phyloP scores from a whole-genome alignment of 2,888 invertebrate genomes.

The Zelleria hepariella region DNA sequence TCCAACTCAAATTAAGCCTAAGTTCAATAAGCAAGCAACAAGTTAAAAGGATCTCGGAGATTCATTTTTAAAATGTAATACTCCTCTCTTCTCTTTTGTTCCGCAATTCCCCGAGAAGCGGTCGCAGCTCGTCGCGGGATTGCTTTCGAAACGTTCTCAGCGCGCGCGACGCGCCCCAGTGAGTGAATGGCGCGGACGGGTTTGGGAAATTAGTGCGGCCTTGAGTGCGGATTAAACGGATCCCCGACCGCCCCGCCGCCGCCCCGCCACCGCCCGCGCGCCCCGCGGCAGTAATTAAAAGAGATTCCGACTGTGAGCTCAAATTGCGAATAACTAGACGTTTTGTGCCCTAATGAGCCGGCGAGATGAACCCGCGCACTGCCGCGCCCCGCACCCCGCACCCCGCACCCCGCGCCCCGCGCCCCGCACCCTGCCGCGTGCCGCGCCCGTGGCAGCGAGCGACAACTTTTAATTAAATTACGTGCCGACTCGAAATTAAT shows the following conservation, averaged over 20 bases:
- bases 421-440: neutral
- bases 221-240: constrained; percentile 18
- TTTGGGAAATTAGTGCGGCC: constrained; percentile 17
- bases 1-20: neutral
- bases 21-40: neutral
- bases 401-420: neutral
- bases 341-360: neutral
- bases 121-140: neutral
- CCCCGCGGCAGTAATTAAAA: constrained; percentile 18
- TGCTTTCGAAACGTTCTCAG: constrained; percentile 9
- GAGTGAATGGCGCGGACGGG: constrained; percentile 7
- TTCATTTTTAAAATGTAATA: neutral
- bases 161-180: constrained; percentile 8
- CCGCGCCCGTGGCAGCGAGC: neutral
- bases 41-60: neutral
- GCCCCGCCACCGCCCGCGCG: too few relatives aligned
- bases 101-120: neutral
- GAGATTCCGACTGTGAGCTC: constrained; percentile 9
- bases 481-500: constrained; percentile 3
- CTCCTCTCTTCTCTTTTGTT: neutral
- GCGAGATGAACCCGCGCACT: neutral
- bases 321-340: neutral
- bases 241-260: too few relatives aligned
- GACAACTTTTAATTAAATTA: constrained; percentile 10
- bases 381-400: neutral